Conservation (phyloP, 2,888 invertebrate genomes). For the Drosophila nr. perissopoda region DNA sequence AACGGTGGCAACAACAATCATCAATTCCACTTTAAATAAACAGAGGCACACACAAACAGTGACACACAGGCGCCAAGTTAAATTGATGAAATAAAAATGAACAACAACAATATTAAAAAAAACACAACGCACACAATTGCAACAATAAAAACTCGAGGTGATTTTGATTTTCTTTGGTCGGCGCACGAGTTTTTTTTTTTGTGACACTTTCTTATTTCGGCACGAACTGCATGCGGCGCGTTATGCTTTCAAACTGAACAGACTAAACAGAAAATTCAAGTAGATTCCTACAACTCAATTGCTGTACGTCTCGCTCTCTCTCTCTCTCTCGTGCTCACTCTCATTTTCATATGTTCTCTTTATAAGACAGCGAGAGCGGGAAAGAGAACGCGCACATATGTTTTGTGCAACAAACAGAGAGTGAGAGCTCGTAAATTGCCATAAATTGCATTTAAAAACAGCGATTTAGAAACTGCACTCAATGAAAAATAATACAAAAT, state of each 20-base stretch:
- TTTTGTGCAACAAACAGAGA: constrained; percentile 10
- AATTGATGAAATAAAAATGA: constrained; percentile 37
- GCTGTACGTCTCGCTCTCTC: constrained; percentile 21
- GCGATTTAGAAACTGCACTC: constrained; percentile 18
- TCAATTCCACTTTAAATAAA: constrained; percentile 30
- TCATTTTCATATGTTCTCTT: constrained; percentile 21
- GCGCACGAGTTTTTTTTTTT: constrained; percentile 24
- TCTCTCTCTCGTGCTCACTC: constrained; percentile 1
- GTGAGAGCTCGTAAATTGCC: constrained; percentile 5
- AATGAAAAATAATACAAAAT: constrained; percentile 32
- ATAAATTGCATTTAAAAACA: constrained; percentile 34
- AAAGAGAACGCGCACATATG: constrained; percentile 11
- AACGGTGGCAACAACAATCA: constrained; percentile 19
- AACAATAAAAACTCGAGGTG: constrained; percentile 19
- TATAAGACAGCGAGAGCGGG: constrained; percentile 1
- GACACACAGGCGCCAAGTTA: constrained; percentile 14
- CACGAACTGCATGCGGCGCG: constrained; percentile 49
- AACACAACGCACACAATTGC: constrained; percentile 27
- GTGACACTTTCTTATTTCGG: constrained; percentile 21
- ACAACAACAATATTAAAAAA: constrained; percentile 19
- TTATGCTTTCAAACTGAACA: constrained; percentile 48
- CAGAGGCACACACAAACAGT: constrained; percentile 5
- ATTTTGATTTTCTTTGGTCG: constrained; percentile 40
- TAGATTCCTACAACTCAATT: constrained; percentile 38
- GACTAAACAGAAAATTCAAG: constrained; percentile 51